Base-by-base conservation (phyloP, 2,888 invertebrate species). In the Ernsta delagoae region DNA sequence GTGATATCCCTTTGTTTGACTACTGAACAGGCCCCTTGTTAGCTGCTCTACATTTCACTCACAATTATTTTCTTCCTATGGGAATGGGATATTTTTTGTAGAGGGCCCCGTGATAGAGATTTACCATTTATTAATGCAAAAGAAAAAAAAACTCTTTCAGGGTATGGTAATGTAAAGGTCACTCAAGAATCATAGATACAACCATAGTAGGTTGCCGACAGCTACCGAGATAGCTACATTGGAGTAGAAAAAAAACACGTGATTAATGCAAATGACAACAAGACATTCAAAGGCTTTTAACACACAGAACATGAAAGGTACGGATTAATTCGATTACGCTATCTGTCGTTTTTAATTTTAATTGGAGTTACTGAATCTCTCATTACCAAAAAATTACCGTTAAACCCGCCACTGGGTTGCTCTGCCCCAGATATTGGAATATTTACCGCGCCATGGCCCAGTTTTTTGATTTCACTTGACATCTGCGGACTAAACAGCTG, bases 401-500 rank as follows among this genome's bases (percentile, higher is more conserved):
- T 36, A 61, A 61, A 61, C 7, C 48, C 34, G 61, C 31, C 12
- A 62, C 50, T 36, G 50, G 39, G 50, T 36, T 50, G 39, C 43
- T 53, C 36, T 62, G 62, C 31, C 62, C 50, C 39, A 62, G 50
- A 53, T 62, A 36, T 16, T 39, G 36, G 16, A 53, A 48, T 36
- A 12, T 57, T 50, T 53, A 39, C 16, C 39, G 9, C 39, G 36
- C 12, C 12, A 6, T 59, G 59, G 50, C 59, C 65, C 65, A 65
- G 59, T 59, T 59, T 53, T 65, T 39, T 59, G 41, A 8, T 41
- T 16, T 16, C 12, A 39, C 24, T 48, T 11, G 39, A 39, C 59
- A 65, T 65, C 48, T 45, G 45, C 45, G 45, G 45, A n/a, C 11
- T n/a, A n/a, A 48, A 59, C 65, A 65, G 65, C 59, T 65, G 53